phyloP scores from a whole-genome alignment of 2,797 vertebrate genomes.

The Channallabes apus region DNA sequence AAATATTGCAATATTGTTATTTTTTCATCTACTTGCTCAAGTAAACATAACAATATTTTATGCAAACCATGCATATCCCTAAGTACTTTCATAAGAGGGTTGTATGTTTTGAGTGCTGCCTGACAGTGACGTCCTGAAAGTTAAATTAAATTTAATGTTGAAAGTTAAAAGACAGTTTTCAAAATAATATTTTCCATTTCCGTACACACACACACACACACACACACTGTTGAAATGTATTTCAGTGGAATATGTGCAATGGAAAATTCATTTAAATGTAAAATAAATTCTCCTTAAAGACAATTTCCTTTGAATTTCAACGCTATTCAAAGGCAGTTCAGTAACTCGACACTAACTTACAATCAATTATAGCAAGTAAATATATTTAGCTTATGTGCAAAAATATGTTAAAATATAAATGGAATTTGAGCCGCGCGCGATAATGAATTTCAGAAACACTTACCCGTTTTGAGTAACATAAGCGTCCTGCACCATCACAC shows the following conservation, averaged over 20 bases:
- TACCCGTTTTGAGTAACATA: slow-evolving; percentile 17
- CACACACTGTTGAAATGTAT: background rate
- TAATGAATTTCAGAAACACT: slow-evolving; percentile 5
- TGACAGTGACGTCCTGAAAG: background rate
- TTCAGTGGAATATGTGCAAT: background rate
- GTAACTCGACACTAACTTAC: no score
- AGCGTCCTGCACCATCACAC: background rate
- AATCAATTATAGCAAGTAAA: background rate
- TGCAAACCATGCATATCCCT: background rate
- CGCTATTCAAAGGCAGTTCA: background rate
- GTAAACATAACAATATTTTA: background rate
- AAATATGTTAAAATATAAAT: background rate
- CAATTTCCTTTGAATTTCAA: background rate
- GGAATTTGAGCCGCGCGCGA: no score
- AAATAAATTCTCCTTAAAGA: background rate
- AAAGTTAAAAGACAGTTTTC: no score
- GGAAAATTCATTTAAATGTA: background rate
- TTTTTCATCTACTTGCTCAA: background rate
- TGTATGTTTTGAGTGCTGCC: slow-evolving; percentile 1
- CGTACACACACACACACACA: background rate
- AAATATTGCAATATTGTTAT: background rate
- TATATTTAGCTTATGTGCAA: background rate
- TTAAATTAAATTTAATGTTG: no score
- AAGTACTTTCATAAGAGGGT: background rate
- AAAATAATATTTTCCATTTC: no score